These are phyloP conservation scores for Habrosyne pyritoides DNA, from an alignment of 2,888 invertebrate genomes.

Conservation along the genomic window DNA sequence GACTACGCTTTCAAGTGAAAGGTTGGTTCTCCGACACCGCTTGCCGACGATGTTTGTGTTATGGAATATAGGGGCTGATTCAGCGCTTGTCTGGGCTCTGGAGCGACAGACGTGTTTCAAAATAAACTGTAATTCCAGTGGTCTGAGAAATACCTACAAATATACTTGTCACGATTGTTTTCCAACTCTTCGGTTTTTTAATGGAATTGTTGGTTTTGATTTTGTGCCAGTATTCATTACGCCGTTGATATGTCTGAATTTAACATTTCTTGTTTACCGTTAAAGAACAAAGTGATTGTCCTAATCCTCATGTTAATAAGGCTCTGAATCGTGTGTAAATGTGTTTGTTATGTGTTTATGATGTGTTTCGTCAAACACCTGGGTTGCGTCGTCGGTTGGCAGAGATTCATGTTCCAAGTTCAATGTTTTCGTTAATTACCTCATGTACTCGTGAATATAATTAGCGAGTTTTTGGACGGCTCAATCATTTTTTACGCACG, in stretches of 20 bases:
- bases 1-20: no score
- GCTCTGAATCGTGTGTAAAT: not conserved
- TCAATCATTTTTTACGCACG: slow-evolving; percentile 14
- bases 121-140: slow-evolving; percentile 4
- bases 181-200: slow-evolving; percentile 15
- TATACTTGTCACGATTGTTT: not conserved
- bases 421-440: slow-evolving; percentile 70
- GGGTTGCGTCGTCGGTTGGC: slow-evolving; percentile 41
- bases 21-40: no score
- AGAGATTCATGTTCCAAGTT: slow-evolving; percentile 63
- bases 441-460: slow-evolving; percentile 45
- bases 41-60: no score
- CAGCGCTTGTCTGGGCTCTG: not conserved
- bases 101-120: slow-evolving; percentile 1
- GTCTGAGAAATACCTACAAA: not conserved
- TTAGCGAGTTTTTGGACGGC: slow-evolving; percentile 44
- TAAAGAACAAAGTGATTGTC: slow-evolving; percentile 14
- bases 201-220: slow-evolving; percentile 47
- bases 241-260: slow-evolving; percentile 32
- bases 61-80: no score
- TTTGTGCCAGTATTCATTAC: slow-evolving; percentile 47
- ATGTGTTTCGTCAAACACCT: slow-evolving; percentile 27
- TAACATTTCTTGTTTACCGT: slow-evolving; percentile 24
- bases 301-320: slow-evolving; percentile 2
- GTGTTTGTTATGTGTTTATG: no score